Evolutionary conservation across 1,140 invertebrate species (phyloP), one percentile per base, ranked within the genome.

Genomic region (Ganaspis sp.): DNA sequence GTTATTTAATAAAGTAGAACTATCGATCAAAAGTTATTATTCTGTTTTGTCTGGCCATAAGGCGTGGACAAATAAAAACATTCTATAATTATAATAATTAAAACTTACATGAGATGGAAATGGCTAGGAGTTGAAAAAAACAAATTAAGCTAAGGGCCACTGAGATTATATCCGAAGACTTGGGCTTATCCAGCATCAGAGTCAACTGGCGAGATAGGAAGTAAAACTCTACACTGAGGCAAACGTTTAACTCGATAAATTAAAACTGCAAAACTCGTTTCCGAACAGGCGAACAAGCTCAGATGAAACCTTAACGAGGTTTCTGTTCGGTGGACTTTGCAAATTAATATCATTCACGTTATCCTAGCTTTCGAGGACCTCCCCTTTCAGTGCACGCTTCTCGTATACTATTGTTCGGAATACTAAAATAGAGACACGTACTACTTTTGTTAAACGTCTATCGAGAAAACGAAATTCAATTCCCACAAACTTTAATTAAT

Each of bases 331-430:
- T 58, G 71, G 49, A 77, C 75, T 64, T 81, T 53, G 77, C 74
- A 84, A 85, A 86, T 86, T 85, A 85, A 86, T 85, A 84, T 70
- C 49, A 77, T 78, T 69, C 69, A 70, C 38, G 23, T 17, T 40
- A 71, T 76, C 64, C 69, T 17, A 40, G 40, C 21, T 42, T 42
- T 70, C 21, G 38, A 11, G 21, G 73, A 75, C 23, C 21, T 26
- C 21, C 26, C 58, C 23, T 64, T 64, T 64, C 23, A 64, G 29
- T 64, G 12, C 26, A 64, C 58, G 21, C 58, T 26, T 64, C 58
- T 29, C 58, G 58, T n/a, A 64, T 26, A 29, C 58, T 64, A 64
- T 64, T 64, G 58, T 64, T 64, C 26, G 4, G 58, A 64, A 64
- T 64, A 29, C 58, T 29, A 64, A 64, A 64, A 64, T 64, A 64